These are phyloP conservation scores for Orius insidiosus DNA, from an alignment of 1,140 invertebrate species.

Conservation along the genomic window DNA sequence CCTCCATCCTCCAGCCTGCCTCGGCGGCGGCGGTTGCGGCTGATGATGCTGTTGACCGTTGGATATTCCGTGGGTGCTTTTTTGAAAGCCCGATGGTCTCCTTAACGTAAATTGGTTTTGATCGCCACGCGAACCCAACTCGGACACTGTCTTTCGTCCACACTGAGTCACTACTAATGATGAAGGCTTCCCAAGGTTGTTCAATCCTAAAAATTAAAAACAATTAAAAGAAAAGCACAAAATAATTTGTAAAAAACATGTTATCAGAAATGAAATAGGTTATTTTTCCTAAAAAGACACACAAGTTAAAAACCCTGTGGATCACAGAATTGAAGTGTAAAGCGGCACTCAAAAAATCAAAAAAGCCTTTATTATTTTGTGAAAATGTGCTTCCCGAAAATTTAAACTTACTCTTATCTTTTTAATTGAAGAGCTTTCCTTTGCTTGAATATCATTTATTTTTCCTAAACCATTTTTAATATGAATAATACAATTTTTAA, in stretches of 20 bases:
- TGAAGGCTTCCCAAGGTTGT: constrained; percentile 18
- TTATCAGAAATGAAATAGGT: neutral
- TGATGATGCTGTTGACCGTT: neutral
- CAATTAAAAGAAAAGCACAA: too few species aligned
- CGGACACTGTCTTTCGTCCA: constrained; percentile 21
- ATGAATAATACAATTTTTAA: neutral
- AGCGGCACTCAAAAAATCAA: neutral
- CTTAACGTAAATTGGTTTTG: constrained; percentile 7
- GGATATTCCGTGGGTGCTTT: neutral
- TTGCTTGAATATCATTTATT: neutral
- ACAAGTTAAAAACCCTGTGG: neutral
- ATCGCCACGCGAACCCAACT: constrained; percentile 17
- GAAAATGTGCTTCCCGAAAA: neutral
- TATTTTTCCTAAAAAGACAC: too few species aligned
- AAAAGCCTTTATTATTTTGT: neutral
- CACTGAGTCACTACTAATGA: constrained; percentile 18
- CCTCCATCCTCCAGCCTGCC: constrained; percentile 1
- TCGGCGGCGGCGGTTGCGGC: neutral
- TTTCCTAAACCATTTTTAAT: constrained; percentile 1
- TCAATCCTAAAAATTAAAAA: neutral
- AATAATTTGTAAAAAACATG: too few species aligned
- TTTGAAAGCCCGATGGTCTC: neutral
- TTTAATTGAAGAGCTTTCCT: neutral
- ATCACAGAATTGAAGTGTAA: neutral
- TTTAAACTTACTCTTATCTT: neutral